These are phyloP conservation scores for Chymomyza fuscimana DNA, from an alignment of 2,888 invertebrate genomes.

Conservation along the genomic window DNA sequence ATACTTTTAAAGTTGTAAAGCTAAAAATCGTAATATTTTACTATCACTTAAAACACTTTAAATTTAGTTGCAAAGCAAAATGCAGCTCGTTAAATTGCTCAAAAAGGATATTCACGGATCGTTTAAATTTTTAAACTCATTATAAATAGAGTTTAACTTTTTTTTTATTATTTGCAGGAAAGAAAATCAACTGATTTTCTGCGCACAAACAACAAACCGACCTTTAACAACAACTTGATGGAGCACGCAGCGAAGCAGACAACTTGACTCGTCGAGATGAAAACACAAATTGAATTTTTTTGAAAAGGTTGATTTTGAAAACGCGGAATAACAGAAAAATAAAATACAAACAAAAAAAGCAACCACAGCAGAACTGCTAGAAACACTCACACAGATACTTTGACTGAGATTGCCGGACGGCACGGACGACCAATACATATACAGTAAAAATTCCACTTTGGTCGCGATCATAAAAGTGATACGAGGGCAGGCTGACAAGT, in stretches of 20 bases:
- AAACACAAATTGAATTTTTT: slow-evolving; percentile 61
- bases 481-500: background rate
- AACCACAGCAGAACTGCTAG: slow-evolving; percentile 3
- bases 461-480: slow-evolving; percentile 2
- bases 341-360: slow-evolving; percentile 1
- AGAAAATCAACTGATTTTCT: background rate
- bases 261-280: slow-evolving; percentile 67
- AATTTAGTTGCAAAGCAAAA: background rate
- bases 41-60: background rate
- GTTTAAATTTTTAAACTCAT: background rate
- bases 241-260: slow-evolving; percentile 17
- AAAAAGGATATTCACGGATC: background rate
- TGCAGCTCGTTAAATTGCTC: too few relatives aligned
- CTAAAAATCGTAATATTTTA: too few relatives aligned
- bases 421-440: background rate
- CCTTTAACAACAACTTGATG: background rate
- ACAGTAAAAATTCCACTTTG: background rate
- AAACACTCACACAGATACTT: slow-evolving; percentile 5
- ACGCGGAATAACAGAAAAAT: slow-evolving; percentile 27
- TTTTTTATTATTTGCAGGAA: background rate
- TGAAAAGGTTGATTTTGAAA: slow-evolving; percentile 66
- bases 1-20: too few relatives aligned
- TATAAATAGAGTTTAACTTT: background rate
- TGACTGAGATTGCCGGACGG: background rate
- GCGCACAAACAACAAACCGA: background rate